Conservation (phyloP, 2,797 vertebrate genomes). For the Spheniscus humboldti region DNA sequence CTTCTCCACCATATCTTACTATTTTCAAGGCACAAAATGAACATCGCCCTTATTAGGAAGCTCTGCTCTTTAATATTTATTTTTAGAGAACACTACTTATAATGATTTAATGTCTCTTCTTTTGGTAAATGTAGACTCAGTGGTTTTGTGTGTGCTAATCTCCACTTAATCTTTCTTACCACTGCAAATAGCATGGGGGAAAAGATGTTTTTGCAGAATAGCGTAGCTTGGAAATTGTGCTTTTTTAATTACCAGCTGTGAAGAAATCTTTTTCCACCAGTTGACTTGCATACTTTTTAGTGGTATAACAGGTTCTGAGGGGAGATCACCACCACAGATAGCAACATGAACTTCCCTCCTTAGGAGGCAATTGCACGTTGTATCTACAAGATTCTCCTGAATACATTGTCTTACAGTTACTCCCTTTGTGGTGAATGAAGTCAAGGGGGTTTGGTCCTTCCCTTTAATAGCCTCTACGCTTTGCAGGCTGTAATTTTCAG, state of each 20-base stretch:
- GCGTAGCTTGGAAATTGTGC: not conserved
- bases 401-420: not conserved
- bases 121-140: not conserved
- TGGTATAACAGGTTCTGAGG: slow-evolving; percentile 8
- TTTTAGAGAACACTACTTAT: not conserved
- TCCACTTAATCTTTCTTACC: not conserved
- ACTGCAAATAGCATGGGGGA: not conserved
- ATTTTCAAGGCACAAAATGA: not conserved
- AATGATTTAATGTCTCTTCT: not conserved
- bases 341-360: not conserved
- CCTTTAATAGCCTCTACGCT: not conserved
- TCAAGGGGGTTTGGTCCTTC: not conserved
- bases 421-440: not conserved
- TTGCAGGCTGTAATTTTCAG: not conserved
- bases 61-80: not conserved
- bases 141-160: not conserved
- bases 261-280: slow-evolving; percentile 16
- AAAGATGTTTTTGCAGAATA: not conserved
- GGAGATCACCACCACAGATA: not conserved
- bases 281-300: slow-evolving; percentile 12
- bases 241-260: not conserved
- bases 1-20: not conserved
- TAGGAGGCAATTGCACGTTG: not conserved
- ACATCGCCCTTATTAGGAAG: not conserved
- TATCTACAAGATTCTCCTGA: not conserved